Evolutionary conservation across 2,113 vertebrate genomes (phyloP).

Genomic region (Pomatostomus ruficeps): DNA sequence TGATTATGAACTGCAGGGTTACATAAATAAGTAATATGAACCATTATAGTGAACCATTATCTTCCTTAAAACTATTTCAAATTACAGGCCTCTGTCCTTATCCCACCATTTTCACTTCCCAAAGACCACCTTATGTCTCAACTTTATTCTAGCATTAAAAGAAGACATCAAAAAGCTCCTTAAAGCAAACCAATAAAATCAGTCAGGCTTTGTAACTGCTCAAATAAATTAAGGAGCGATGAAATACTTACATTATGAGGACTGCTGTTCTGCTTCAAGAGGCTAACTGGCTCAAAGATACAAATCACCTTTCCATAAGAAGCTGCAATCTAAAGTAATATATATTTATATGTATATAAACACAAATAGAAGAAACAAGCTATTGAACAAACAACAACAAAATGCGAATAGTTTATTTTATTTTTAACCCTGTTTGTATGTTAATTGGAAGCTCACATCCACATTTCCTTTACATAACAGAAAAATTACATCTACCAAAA

Average conservation of each 20-base stretch:
- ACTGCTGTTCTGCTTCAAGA: constrained; percentile 75
- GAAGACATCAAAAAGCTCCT: not conserved
- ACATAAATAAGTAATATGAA: not conserved
- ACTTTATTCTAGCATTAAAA: not conserved
- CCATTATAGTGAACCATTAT: not conserved
- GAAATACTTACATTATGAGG: constrained; percentile 77
- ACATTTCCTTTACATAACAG: not conserved
- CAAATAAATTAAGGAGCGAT: not conserved
- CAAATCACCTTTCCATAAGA: constrained; percentile 91
- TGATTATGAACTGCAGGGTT: not conserved
- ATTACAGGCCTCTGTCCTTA: not conserved
- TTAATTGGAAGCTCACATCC: not conserved
- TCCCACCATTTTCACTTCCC: not conserved
- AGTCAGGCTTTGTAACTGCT: not conserved
- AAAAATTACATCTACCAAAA: not conserved
- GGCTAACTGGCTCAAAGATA: constrained; percentile 88
- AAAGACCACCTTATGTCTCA: not conserved
- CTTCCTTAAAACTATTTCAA: not conserved
- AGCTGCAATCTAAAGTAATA: constrained; percentile 87
- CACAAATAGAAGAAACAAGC: not conserved
- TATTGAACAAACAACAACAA: not conserved
- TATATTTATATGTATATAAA: not conserved
- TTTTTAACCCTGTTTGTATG: not conserved
- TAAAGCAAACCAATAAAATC: not conserved
- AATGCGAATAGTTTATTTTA: not conserved